These are phyloP conservation scores for Euleptes europaea DNA, from an alignment of 2,113 vertebrate species.

Conservation along the genomic window DNA sequence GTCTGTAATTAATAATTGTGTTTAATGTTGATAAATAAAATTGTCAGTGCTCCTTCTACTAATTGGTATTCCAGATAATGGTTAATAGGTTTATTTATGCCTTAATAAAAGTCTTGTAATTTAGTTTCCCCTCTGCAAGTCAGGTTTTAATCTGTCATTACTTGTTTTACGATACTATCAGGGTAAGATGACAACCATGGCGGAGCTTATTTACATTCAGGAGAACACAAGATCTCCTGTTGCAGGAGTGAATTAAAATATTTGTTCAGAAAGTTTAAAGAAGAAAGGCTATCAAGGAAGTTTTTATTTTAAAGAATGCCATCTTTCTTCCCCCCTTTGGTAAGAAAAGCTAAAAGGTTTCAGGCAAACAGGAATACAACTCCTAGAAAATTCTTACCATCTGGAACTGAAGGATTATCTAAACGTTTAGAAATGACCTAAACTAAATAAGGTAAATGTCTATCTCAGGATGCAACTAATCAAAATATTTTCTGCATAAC, in stretches of 20 bases:
- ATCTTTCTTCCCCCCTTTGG: background rate
- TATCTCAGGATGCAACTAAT: background rate
- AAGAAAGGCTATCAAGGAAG: constrained; percentile 39
- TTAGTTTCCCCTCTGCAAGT: constrained; percentile 88
- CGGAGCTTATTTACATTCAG: constrained; percentile 70
- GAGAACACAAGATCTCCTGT: constrained; percentile 56
- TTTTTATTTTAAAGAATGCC: constrained; percentile 34
- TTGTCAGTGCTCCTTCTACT: constrained; percentile 92
- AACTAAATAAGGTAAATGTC: background rate
- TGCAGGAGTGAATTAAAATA: constrained; percentile 63
- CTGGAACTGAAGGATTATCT: background rate
- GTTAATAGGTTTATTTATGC: constrained; percentile 88
- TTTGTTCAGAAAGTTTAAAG: constrained; percentile 55
- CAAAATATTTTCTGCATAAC: background rate
- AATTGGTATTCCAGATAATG: constrained; percentile 93
- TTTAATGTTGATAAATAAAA: constrained; percentile 98
- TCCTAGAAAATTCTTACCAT: background rate
- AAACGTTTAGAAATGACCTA: background rate
- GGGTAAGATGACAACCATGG: constrained; percentile 72
- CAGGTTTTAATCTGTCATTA: constrained; percentile 89
- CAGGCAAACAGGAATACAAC: background rate
- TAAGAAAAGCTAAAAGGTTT: constrained; percentile 24
- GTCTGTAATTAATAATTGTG: constrained; percentile 97
- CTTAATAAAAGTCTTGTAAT: constrained; percentile 90
- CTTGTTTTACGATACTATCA: constrained; percentile 80